Conservation (phyloP, 2,113 vertebrate genomes). For the Nansenia antarctica region DNA sequence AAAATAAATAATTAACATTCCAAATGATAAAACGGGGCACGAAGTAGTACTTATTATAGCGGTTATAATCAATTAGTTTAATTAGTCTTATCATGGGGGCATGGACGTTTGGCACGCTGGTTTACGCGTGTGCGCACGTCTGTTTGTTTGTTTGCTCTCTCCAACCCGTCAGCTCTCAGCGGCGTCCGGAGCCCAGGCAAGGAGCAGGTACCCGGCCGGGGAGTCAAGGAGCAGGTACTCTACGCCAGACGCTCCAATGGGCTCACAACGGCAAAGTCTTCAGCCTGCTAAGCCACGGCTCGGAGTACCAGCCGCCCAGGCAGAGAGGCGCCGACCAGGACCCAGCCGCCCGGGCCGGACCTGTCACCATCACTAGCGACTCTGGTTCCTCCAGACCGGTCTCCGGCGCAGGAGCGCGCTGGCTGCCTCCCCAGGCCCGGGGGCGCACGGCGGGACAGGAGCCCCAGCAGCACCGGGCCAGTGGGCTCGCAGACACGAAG, state of each 20-base stretch:
- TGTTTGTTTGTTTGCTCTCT: constrained; percentile 76
- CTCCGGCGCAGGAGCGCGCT: constrained; percentile 17
- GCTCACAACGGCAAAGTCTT: constrained; percentile 91
- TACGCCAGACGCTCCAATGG: constrained; percentile 88
- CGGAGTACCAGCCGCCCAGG: constrained; percentile 85
- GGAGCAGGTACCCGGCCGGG: constrained; percentile 45
- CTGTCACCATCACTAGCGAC: constrained; percentile 70
- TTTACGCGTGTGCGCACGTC: constrained; percentile 74
- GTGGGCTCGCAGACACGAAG: constrained; percentile 36
- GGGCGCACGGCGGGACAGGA: constrained; percentile 51
- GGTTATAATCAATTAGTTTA: constrained; percentile 1
- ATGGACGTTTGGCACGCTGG: constrained; percentile 57
- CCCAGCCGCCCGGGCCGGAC: constrained; percentile 59
- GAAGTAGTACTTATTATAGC: constrained; percentile 5
- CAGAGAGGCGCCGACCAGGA: constrained; percentile 69
- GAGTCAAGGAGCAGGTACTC: constrained; percentile 65
- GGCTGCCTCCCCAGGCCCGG: constrained; percentile 53
- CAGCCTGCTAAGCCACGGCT: constrained; percentile 88
- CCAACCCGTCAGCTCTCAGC: constrained; percentile 70
- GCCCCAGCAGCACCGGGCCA: constrained; percentile 42
- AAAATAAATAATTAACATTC: not conserved
- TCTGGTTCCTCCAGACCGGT: constrained; percentile 24
- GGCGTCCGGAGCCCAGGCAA: too few species aligned
- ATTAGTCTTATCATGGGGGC: constrained; percentile 58
- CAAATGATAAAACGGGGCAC: constrained; percentile 3